Evolutionary conservation across 2,888 invertebrate species (phyloP), one percentile per base, ranked within the genome.

Genomic region (Galerucella pusilla): DNA sequence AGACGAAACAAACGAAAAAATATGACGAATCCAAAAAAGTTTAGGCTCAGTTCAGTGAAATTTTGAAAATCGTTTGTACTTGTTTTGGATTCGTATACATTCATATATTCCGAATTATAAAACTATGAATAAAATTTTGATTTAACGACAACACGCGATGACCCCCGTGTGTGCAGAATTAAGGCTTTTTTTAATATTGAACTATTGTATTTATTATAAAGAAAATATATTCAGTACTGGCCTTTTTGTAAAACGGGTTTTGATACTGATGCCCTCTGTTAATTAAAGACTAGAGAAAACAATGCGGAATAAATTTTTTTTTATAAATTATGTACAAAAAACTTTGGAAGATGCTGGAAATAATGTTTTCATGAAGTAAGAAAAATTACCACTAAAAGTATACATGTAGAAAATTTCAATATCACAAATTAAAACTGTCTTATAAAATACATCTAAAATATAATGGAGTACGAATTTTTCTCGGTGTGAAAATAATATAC

Each of bases 281-380:
- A 80, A 81, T 65, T 81, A 83, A 42, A 42, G 83, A 83, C 83
- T 83, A 83, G 83, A 82, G 71, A 77, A 74, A 79, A 77, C 59
- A 68, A 74, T 68, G 68, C 72, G 60, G 61, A 75, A 73, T 52
- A 66, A 60, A 78, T 75, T 75, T 77, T 76, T 77, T 68, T 70
- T 70, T 70, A 79, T 68, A 75, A 60, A 75, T 74, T 83, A 83
- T 81, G 74, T 81, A 83, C 81, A 84, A 83, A 81, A 71, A 80
- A 81, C 81, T 81, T 80, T 80, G 81, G 82, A 83, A 80, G 78
- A 80, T 79, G 78, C 81, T 81, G 79, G 72, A 77, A 78, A 77
- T 77, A 77, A 80, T 69, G 70, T 73, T 42, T 71, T 16, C 16
- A 16, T 65, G 46, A 61, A 70, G 80, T 82, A 82, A 80, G 81